Conservation (phyloP, 2,113 vertebrate genomes). For the Pseudolaguvia tuberculata region DNA sequence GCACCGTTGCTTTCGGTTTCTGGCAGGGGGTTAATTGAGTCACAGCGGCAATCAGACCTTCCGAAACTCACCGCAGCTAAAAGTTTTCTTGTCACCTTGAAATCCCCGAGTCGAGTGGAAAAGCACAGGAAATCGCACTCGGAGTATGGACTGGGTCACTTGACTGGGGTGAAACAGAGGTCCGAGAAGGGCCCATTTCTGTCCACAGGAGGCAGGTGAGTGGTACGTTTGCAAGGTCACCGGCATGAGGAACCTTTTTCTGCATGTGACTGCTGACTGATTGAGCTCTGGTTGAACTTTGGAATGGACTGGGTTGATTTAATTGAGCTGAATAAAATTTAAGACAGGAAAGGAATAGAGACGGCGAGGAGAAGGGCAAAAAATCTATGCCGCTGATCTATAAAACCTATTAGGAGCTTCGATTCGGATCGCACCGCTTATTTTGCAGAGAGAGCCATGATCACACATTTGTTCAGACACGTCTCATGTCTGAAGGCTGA, state of each 20-base stretch:
- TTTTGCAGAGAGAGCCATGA: slow-evolving; percentile 54
- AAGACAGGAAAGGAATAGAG: slow-evolving; percentile 67
- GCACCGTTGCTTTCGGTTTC: slow-evolving; percentile 28
- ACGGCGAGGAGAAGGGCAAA: slow-evolving; percentile 51
- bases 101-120: slow-evolving; percentile 23
- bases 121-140: slow-evolving; percentile 32
- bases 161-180: slow-evolving; percentile 17
- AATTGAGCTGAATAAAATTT: slow-evolving; percentile 74
- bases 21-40: slow-evolving; percentile 44
- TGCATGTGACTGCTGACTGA: slow-evolving; percentile 69
- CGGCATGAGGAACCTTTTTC: slow-evolving; percentile 56
- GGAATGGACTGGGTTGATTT: slow-evolving; percentile 63
- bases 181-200: slow-evolving; percentile 20
- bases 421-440: slow-evolving; percentile 70
- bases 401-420: slow-evolving; percentile 73
- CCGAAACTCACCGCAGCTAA: slow-evolving; percentile 18
- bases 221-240: slow-evolving; percentile 2
- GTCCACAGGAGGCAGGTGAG: not conserved
- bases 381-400: slow-evolving; percentile 70
- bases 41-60: slow-evolving; percentile 39
- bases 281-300: slow-evolving; percentile 61
- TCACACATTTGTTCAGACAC: slow-evolving; percentile 18
- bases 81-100: slow-evolving; percentile 37
- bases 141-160: slow-evolving; percentile 33
- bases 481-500: not conserved